Evolutionary conservation across 2,113 vertebrate species (phyloP).

Genomic region (Chaetura pelagica): DNA sequence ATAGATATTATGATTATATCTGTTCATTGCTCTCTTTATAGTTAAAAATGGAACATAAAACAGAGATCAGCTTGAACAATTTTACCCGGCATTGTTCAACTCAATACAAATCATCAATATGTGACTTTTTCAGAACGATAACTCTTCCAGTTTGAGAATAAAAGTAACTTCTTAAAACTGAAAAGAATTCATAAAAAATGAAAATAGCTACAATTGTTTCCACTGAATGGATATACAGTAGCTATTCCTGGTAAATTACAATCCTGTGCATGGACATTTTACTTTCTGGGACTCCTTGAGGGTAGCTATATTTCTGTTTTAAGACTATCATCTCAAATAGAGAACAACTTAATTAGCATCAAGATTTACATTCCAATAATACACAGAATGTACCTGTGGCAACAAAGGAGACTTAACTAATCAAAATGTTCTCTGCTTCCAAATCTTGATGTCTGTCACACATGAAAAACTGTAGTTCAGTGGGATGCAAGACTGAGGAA

Average conservation of each 20-base stretch:
- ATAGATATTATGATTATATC: background rate
- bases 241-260: constrained; percentile 1
- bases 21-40: background rate
- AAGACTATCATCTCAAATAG: background rate
- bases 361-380: background rate
- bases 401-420: constrained; percentile 18
- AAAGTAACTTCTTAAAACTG: background rate
- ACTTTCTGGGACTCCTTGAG: background rate
- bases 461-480: background rate
- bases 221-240: background rate
- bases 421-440: background rate
- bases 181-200: background rate
- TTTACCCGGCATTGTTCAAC: background rate
- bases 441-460: background rate
- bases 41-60: background rate
- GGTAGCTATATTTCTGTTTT: background rate
- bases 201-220: background rate
- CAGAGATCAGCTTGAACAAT: background rate
- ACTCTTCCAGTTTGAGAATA: background rate
- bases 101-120: background rate
- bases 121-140: background rate
- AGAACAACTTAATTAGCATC: background rate
- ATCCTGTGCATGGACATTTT: background rate
- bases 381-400: background rate
- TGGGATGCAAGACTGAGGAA: background rate